Evolutionary conservation across 2,113 vertebrate genomes (phyloP).

Genomic region (Aegithalos caudatus): DNA sequence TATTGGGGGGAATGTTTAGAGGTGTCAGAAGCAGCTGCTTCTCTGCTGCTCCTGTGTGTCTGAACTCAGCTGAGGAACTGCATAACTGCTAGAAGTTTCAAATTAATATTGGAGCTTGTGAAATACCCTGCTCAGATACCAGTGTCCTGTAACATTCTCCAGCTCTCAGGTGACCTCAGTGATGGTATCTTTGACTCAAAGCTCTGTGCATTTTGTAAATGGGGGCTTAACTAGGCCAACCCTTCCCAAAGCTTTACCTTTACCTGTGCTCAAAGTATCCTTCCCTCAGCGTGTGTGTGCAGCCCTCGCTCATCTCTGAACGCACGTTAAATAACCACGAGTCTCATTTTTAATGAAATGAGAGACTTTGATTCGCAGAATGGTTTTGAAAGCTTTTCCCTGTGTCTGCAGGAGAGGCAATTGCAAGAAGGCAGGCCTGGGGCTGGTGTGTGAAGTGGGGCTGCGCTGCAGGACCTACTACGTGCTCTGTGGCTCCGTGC

Average conservation of each 20-base stretch:
- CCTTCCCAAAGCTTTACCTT: background rate
- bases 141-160: background rate
- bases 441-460: slow-evolving; percentile 93
- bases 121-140: background rate
- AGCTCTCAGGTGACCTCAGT: background rate
- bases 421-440: slow-evolving; percentile 92
- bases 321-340: rapidly evolving
- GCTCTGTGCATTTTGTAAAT: background rate
- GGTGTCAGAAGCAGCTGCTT: background rate
- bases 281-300: background rate
- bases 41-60: background rate
- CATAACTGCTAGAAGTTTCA: background rate
- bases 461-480: slow-evolving; percentile 92
- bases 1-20: background rate
- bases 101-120: background rate
- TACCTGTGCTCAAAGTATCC: background rate
- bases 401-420: slow-evolving; percentile 87
- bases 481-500: slow-evolving; percentile 92
- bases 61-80: background rate
- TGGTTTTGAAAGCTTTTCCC: background rate
- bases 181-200: background rate
- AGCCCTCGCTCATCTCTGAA: background rate
- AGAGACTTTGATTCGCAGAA: background rate
- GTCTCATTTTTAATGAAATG: background rate
- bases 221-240: background rate